These are phyloP conservation scores for Drepanosiphum platanoidis DNA, from an alignment of 2,888 invertebrate species.

Conservation along the genomic window DNA sequence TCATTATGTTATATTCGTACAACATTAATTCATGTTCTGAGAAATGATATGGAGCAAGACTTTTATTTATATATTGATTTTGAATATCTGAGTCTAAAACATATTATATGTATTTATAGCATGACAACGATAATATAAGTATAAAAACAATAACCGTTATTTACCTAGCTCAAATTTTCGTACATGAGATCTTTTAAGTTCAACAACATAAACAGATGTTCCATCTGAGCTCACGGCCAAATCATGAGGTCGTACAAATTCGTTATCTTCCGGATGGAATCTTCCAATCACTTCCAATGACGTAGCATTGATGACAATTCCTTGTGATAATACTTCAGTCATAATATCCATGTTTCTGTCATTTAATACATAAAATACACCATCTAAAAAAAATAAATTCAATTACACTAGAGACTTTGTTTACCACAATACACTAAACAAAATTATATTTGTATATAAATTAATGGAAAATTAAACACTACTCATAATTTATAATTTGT, in stretches of 20 bases:
- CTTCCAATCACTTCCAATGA: slow-evolving; percentile 39
- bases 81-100: slow-evolving; percentile 33
- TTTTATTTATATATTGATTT: slow-evolving; percentile 16
- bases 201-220: slow-evolving; percentile 53
- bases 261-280: slow-evolving; percentile 44
- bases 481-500: too few relatives aligned
- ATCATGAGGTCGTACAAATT: slow-evolving; percentile 54
- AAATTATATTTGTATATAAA: too few relatives aligned
- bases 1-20: neutral
- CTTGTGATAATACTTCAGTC: slow-evolving; percentile 33
- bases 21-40: slow-evolving; percentile 10
- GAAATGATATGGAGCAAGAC: neutral
- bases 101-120: neutral
- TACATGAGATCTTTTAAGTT: slow-evolving; percentile 49
- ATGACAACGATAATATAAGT: neutral
- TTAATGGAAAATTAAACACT: too few relatives aligned
- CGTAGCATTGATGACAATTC: slow-evolving; percentile 50
- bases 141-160: neutral
- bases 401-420: too few relatives aligned
- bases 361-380: slow-evolving; percentile 54
- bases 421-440: neutral
- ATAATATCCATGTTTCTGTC: slow-evolving; percentile 36
- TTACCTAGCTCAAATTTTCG: slow-evolving; percentile 54
- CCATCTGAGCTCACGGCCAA: slow-evolving; percentile 59
- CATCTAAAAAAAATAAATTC: too few relatives aligned